These are phyloP conservation scores for Seriola rivoliana DNA, from an alignment of 2,113 vertebrate genomes.

Conservation along the genomic window DNA sequence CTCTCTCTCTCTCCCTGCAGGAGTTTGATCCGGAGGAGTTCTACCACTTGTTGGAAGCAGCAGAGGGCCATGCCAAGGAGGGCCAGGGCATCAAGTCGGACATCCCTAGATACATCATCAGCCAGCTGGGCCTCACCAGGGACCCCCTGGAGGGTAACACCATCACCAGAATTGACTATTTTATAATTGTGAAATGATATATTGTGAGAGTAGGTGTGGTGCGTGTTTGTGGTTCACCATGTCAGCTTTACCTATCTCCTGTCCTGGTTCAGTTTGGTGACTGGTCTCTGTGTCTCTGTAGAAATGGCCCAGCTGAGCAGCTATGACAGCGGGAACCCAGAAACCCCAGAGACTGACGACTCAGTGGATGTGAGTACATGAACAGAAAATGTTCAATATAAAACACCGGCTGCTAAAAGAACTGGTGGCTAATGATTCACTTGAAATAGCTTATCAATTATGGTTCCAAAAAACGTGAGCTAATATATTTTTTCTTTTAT, in stretches of 20 bases:
- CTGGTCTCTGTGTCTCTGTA: slow-evolving; percentile 68
- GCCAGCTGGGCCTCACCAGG: slow-evolving; percentile 96
- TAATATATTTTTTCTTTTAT: too few species aligned
- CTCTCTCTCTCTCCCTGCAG: slow-evolving; percentile 69
- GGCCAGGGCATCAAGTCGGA: slow-evolving; percentile 97
- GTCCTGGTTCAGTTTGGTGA: neutral
- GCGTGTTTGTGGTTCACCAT: neutral
- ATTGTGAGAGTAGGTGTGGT: neutral
- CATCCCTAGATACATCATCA: slow-evolving; percentile 97
- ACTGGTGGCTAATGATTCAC: too few species aligned
- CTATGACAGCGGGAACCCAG: slow-evolving; percentile 92
- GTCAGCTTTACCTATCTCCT: too few species aligned
- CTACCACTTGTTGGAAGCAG: slow-evolving; percentile 97
- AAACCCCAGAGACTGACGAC: slow-evolving; percentile 95
- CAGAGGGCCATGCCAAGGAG: slow-evolving; percentile 97
- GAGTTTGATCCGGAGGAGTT: slow-evolving; percentile 99
- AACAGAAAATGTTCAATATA: neutral
- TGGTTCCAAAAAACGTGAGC: too few species aligned
- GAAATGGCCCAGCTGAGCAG: slow-evolving; percentile 99
- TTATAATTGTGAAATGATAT: neutral
- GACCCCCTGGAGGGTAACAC: slow-evolving; percentile 94
- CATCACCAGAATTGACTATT: accelerated
- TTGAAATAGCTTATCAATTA: too few species aligned
- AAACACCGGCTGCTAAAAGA: too few species aligned
- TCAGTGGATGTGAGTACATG: slow-evolving; percentile 88